Percentiles rank a stretch among this genome's conserved stretches.
These are phyloP conservation scores for Dunckerocampus dactyliophorus DNA, from an alignment of 2,113 vertebrate genomes.

Conservation along the genomic window DNA sequence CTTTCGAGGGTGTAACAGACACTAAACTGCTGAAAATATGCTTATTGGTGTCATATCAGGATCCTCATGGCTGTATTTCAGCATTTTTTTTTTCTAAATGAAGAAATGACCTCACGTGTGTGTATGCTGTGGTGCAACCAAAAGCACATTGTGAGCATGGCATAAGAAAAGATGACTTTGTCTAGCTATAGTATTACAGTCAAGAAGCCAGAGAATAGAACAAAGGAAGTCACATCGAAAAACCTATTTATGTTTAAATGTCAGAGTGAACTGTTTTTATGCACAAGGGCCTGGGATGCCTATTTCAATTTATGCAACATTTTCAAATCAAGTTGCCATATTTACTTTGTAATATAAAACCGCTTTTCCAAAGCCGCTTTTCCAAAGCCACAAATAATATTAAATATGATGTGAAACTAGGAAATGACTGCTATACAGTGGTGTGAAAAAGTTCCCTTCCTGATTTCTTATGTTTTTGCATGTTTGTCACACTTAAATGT, in stretches of 20 bases:
- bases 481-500: no score
- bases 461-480: no score
- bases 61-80: slow-evolving; percentile 24
- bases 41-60: slow-evolving; percentile 35
- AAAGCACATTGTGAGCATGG: slow-evolving; percentile 35
- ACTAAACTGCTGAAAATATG: slow-evolving; percentile 17
- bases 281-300: not conserved
- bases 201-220: slow-evolving; percentile 17
- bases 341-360: no score
- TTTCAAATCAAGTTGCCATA: not conserved
- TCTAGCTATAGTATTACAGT: slow-evolving; percentile 19
- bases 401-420: no score
- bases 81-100: slow-evolving; percentile 36
- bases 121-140: slow-evolving; percentile 44
- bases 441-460: no score
- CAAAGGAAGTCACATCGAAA: not conserved
- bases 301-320: not conserved
- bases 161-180: not conserved
- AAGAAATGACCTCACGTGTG: slow-evolving; percentile 51
- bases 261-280: slow-evolving; percentile 2
- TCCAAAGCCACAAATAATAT: no score
- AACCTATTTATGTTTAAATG: not conserved
- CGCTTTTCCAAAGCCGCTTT: no score
- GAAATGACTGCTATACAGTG: no score
- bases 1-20: slow-evolving; percentile 22